Evolutionary conservation across 92 coral and sea anemone genomes (phyloP).

Genomic region (Phenganax stokvisi): DNA sequence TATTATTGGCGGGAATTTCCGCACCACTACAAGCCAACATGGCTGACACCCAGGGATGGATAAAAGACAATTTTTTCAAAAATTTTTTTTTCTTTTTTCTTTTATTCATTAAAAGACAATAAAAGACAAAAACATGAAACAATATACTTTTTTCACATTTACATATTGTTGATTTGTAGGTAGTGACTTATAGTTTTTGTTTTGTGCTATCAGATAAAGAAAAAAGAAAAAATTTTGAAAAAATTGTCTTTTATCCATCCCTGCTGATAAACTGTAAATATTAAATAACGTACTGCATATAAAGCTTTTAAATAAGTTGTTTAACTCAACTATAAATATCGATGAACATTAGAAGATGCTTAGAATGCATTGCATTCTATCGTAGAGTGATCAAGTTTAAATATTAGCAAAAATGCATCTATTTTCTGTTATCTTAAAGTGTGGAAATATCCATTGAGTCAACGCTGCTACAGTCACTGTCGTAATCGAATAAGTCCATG

Average conservation of each 20-base stretch:
- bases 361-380: no score
- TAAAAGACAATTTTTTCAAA: conserved; percentile 8
- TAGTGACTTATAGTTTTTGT: not conserved
- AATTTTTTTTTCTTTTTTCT: conserved; percentile 3
- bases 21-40: no score
- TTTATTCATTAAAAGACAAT: conserved; percentile 7
- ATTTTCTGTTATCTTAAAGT: not conserved
- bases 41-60: not conserved
- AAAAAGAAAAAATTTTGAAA: no score
- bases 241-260: no score
- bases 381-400: not conserved
- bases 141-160: not conserved
- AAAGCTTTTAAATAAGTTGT: not conserved
- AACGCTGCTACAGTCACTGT: conserved; percentile 22
- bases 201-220: not conserved
- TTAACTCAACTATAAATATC: not conserved
- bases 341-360: no score
- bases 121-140: not conserved
- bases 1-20: no score
- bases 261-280: not conserved
- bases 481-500: conserved; percentile 7
- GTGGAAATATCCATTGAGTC: conserved; percentile 14
- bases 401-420: not conserved
- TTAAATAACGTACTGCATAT: not conserved
- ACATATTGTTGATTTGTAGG: not conserved